Evolutionary conservation across 1,140 invertebrate genomes (phyloP).

Genomic region (Pseudachorutes palmiensis): DNA sequence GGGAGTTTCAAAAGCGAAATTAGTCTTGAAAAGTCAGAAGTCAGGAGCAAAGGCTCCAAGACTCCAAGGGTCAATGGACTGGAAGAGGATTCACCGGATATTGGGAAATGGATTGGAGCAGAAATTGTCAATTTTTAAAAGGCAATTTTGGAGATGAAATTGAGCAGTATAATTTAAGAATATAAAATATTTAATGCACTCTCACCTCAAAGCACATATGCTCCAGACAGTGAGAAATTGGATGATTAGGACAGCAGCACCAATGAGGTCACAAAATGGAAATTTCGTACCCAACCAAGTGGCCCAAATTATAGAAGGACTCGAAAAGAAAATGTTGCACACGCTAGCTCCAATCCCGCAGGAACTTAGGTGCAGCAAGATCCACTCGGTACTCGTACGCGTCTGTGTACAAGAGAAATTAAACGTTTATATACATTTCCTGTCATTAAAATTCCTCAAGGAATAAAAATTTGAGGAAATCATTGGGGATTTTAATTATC

Average conservation of each 20-base stretch:
- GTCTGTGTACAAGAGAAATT: constrained; percentile 20
- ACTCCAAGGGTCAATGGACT: too few species aligned
- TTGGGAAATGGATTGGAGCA: too few species aligned
- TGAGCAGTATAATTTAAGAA: not conserved
- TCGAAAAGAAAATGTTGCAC: constrained; percentile 27
- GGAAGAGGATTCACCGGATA: too few species aligned
- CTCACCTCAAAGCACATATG: constrained; percentile 36
- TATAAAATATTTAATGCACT: too few species aligned
- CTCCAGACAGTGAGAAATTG: constrained; percentile 35
- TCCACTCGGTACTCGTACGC: constrained; percentile 35
- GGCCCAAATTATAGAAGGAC: constrained; percentile 32
- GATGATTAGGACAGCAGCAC: constrained; percentile 22
- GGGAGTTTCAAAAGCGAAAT: not conserved
- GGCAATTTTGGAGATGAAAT: not conserved
- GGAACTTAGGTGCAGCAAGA: constrained; percentile 33
- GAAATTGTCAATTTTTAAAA: not conserved
- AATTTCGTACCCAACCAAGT: constrained; percentile 18
- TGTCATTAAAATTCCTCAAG: not conserved
- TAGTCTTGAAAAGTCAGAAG: too few species aligned
- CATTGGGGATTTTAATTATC: too few species aligned
- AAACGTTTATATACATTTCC: not conserved
- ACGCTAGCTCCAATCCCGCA: constrained; percentile 32
- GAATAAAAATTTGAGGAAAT: not conserved
- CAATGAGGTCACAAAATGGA: constrained; percentile 29
- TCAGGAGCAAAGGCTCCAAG: too few species aligned